Evolutionary conservation across 2,113 vertebrate genomes (phyloP).

Genomic region (Cryptomyrus ogoouensis): DNA sequence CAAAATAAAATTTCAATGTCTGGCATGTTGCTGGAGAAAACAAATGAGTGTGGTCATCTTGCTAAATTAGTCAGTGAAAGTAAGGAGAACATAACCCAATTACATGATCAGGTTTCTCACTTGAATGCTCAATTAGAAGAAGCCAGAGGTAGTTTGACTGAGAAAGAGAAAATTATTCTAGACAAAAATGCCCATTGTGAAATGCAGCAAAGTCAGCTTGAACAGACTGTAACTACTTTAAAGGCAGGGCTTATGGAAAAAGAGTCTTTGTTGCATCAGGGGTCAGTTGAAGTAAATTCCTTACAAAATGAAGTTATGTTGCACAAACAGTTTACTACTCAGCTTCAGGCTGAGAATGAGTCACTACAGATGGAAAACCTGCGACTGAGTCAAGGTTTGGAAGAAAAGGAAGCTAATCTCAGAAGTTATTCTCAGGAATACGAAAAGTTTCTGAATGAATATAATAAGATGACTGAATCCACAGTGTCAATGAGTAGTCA

Average conservation of each 20-base stretch:
- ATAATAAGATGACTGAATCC: constrained; percentile 54
- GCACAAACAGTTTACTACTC: constrained; percentile 38
- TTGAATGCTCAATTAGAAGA: constrained; percentile 54
- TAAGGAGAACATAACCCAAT: constrained; percentile 48
- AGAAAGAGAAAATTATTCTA: constrained; percentile 53
- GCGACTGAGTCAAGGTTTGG: constrained; percentile 45
- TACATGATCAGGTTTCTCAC: constrained; percentile 51
- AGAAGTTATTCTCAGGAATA: constrained; percentile 42
- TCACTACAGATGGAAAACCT: constrained; percentile 46
- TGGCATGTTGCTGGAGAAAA: constrained; percentile 60
- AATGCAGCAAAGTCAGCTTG: constrained; percentile 50
- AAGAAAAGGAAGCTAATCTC: constrained; percentile 53
- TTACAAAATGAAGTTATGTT: constrained; percentile 44
- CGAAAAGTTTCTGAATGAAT: constrained; percentile 51
- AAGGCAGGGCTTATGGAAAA: constrained; percentile 56
- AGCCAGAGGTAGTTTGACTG: constrained; percentile 34
- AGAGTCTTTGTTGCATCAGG: constrained; percentile 55
- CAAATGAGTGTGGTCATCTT: constrained; percentile 55
- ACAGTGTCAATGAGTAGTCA: constrained; percentile 49
- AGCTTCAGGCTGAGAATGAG: constrained; percentile 53
- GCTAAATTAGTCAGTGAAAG: constrained; percentile 51
- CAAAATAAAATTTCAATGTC: constrained; percentile 53
- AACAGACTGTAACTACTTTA: constrained; percentile 50
- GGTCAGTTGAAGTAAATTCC: constrained; percentile 40
- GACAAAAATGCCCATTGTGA: constrained; percentile 49